phyloP scores from a whole-genome alignment of 1,140 invertebrate genomes.

The Brachionus sp. region DNA sequence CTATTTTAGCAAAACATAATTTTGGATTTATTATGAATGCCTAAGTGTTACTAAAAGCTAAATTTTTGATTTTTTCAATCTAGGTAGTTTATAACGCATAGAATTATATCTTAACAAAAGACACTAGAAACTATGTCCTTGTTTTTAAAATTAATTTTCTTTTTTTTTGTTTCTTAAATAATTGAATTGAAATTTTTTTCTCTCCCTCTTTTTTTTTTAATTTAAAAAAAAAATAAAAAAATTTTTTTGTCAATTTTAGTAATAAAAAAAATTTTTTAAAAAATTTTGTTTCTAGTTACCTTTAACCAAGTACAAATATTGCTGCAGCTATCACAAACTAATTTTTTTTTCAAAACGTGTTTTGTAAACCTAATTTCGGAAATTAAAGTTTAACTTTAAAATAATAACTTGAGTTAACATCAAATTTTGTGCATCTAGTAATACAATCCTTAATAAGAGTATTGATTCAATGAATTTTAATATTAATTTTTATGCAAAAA shows the following conservation, averaged over 20 bases:
- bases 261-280: neutral
- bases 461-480: neutral
- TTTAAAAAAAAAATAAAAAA: neutral
- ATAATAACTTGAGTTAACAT: neutral
- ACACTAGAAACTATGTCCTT: neutral
- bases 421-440: neutral
- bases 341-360: neutral
- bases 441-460: neutral
- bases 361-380: neutral
- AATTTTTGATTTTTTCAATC: slow-evolving; percentile 20
- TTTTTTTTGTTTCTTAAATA: neutral
- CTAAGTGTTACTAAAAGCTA: slow-evolving; percentile 25
- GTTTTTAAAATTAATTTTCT: neutral
- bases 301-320: neutral
- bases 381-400: neutral
- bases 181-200: neutral
- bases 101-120: neutral
- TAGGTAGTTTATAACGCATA: neutral
- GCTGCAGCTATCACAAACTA: neutral
- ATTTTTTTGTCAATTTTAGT: neutral
- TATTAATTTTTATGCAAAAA: neutral
- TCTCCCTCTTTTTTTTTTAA: neutral
- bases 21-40: slow-evolving; percentile 36
- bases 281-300: neutral
- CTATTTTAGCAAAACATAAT: neutral